Base-by-base conservation (phyloP, 2,888 invertebrate species). In the Nemotelus pantherinus region DNA sequence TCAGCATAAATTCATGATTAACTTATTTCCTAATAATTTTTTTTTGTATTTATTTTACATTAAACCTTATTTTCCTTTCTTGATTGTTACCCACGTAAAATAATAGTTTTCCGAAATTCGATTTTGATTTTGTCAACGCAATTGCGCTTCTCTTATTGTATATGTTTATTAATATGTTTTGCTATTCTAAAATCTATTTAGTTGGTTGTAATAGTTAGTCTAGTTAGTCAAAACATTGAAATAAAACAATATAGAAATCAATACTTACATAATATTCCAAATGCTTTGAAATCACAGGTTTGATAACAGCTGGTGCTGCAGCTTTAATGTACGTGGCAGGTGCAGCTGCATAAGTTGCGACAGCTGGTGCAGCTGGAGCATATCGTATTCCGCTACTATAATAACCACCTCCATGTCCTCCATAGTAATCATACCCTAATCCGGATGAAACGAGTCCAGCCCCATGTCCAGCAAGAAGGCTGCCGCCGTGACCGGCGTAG, bases 201-300 rank as follows among this genome's bases (percentile, higher is more conserved):
- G 25, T 25, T 25, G 25, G 25, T 25, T 25, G 25, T 25, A 25
- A 25, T 1, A 25, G 25, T 25, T 53, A 39, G 43, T 10, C 4
- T 3, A 64, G 43, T 64, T 39, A 4, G 2, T 39, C 41, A 43
- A 39, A 43, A 64, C 39, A 41, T 63, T 48, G 1, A n/a, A 43
- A 55, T 57, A n/a, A 57, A 70, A 44, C 6, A 7, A 44, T 53
- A 4, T 25, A 25, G 1, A 25, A 25, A 25, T 25, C 25, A 25
- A 25, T 68, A 76, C 91, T 90, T 84, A 91, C 91, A 83, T 91
- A 91, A 83, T 91, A 90, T 83, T 91, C 91, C 82, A 90, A 84
- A 84, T 91, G 91, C 78, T 90, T 90, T 9, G 88, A 88, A 81
- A 89, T 89, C n/a, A 89, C 88, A 81, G 91, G 89, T 84, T 90